These are phyloP conservation scores for Campoletis raptor DNA, from an alignment of 2,888 invertebrate genomes.

Conservation along the genomic window DNA sequence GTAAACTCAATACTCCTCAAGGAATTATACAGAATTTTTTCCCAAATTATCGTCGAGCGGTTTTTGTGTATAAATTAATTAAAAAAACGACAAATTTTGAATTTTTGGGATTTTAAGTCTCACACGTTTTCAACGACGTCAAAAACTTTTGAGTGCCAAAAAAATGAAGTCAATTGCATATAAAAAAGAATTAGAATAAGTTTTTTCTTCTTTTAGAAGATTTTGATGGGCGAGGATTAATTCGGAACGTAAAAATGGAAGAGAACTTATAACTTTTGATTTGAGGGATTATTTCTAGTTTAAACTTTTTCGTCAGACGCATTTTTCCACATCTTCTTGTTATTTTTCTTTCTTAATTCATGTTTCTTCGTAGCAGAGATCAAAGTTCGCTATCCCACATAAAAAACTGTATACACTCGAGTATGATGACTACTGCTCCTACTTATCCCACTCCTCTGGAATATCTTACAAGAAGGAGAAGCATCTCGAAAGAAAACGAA, in stretches of 20 bases:
- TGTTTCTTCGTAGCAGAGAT: slow-evolving; percentile 36
- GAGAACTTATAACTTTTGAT: neutral
- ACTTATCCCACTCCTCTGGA: slow-evolving; percentile 46
- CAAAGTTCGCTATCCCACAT: slow-evolving; percentile 38
- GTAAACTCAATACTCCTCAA: too few relatives aligned
- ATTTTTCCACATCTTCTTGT: neutral
- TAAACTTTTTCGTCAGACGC: neutral
- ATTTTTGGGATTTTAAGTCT: too few relatives aligned
- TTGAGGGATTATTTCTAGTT: neutral
- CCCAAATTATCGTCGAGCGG: too few relatives aligned
- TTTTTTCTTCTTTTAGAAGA: neutral
- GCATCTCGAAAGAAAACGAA: slow-evolving; percentile 35
- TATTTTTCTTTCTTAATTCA: neutral
- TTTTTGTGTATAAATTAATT: too few relatives aligned
- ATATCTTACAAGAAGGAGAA: slow-evolving; percentile 59
- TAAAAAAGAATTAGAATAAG: too few relatives aligned
- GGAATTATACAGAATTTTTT: too few relatives aligned
- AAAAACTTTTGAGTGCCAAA: too few relatives aligned
- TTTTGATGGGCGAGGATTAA: neutral
- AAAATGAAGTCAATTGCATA: too few relatives aligned
- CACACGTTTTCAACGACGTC: too few relatives aligned
- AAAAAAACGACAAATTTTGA: too few relatives aligned
- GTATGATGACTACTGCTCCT: slow-evolving; percentile 48
- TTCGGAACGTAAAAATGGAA: neutral
- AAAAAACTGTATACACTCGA: neutral